Evolutionary conservation across 2,113 vertebrate genomes (phyloP).

Genomic region (Marmota monax): DNA sequence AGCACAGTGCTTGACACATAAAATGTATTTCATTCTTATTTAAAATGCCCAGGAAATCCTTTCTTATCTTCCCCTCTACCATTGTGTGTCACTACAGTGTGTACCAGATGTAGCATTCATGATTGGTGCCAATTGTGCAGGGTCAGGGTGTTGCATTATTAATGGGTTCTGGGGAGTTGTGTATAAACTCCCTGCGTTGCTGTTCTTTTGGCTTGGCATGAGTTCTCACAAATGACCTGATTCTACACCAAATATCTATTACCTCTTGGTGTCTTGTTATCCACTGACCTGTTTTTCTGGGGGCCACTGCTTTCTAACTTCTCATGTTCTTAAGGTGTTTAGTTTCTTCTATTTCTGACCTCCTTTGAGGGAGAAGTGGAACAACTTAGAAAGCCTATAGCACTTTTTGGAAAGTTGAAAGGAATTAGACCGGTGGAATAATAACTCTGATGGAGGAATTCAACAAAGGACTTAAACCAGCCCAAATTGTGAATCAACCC

Average conservation of each 20-base stretch:
- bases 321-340: slow-evolving; percentile 71
- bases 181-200: slow-evolving; percentile 52
- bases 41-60: not conserved
- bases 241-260: slow-evolving; percentile 73
- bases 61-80: not conserved
- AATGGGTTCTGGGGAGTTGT: slow-evolving; percentile 71
- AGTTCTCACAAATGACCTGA: slow-evolving; percentile 62
- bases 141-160: slow-evolving; percentile 75
- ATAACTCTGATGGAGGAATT: not conserved
- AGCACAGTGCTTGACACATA: not conserved
- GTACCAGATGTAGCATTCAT: not conserved
- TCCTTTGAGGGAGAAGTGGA: slow-evolving; percentile 3
- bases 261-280: slow-evolving; percentile 75
- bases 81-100: not conserved
- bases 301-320: slow-evolving; percentile 52
- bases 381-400: slow-evolving; percentile 6
- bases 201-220: slow-evolving; percentile 70
- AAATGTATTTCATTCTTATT: not conserved
- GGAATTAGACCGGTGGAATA: not conserved
- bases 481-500: not conserved
- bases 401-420: not conserved
- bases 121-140: not conserved
- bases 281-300: slow-evolving; percentile 70
- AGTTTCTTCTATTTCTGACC: slow-evolving; percentile 65
- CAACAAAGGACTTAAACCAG: not conserved